Conservation (phyloP, 2,797 vertebrate genomes). For the Urophycis tenuis region DNA sequence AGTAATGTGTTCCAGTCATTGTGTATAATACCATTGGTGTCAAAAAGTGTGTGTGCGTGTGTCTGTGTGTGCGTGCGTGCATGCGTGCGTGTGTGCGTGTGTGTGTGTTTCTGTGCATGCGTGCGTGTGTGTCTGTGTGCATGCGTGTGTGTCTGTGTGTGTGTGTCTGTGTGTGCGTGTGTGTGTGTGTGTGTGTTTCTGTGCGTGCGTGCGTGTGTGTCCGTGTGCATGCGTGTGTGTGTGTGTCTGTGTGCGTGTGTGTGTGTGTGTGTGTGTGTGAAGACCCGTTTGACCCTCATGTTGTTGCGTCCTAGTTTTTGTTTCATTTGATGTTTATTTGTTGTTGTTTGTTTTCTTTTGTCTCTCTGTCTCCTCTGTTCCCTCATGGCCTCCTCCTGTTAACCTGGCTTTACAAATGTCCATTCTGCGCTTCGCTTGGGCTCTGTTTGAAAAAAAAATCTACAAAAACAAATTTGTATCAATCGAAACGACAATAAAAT, state of each 20-base stretch:
- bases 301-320: constrained; percentile 55
- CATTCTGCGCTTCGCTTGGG: constrained; percentile 28
- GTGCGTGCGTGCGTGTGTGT: not conserved
- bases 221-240: not conserved
- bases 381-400: constrained; percentile 40
- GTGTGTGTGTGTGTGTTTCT: not conserved
- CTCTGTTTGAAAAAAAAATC: constrained; percentile 17
- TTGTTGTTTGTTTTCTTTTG: constrained; percentile 51
- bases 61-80: constrained; percentile 22
- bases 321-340: constrained; percentile 61
- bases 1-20: not conserved
- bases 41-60: not conserved
- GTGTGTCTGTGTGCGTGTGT: constrained; percentile 8
- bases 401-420: constrained; percentile 41
- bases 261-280: constrained; percentile 32
- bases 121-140: constrained; percentile 14
- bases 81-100: constrained; percentile 22
- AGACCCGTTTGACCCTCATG: constrained; percentile 28
- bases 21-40: not conserved
- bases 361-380: constrained; percentile 53
- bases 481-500: constrained; percentile 9
- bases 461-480: constrained; percentile 1
- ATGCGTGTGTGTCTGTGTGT: constrained; percentile 20
- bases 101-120: constrained; percentile 21
- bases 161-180: constrained; percentile 20